Conservation (phyloP, 2,888 invertebrate species). For the Elgonia sp. region DNA sequence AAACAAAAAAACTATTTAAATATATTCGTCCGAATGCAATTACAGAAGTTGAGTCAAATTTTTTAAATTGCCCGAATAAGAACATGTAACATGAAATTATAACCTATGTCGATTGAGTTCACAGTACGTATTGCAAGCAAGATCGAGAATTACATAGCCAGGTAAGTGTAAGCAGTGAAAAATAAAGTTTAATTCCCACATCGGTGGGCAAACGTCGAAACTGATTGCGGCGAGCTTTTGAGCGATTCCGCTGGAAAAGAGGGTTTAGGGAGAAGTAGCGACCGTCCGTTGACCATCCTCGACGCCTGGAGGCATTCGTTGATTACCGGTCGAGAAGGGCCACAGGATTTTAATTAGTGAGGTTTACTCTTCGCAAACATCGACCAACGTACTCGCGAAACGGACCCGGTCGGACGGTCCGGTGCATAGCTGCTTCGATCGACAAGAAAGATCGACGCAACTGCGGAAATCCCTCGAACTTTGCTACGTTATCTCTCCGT, state of each 20-base stretch:
- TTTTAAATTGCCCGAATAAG: background rate
- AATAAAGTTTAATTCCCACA: conserved; percentile 67
- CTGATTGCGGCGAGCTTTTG: conserved; percentile 72
- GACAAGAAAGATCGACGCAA: conserved; percentile 69
- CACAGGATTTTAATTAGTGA: conserved; percentile 86
- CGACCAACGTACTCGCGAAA: conserved; percentile 79
- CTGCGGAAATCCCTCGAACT: conserved; percentile 60
- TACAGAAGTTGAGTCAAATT: no score
- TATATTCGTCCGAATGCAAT: no score
- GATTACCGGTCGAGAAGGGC: conserved; percentile 85
- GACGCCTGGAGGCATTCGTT: conserved; percentile 84
- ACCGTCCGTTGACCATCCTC: conserved; percentile 84
- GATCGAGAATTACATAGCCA: conserved; percentile 77
- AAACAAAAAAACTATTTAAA: no score
- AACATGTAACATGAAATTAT: conserved; percentile 4
- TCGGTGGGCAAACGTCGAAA: conserved; percentile 69
- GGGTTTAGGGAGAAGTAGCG: conserved; percentile 70
- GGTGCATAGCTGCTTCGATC: conserved; percentile 68
- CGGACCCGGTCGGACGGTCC: conserved; percentile 67
- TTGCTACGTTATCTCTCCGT: conserved; percentile 53
- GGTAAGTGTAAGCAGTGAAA: conserved; percentile 69
- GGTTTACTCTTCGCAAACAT: conserved; percentile 86
- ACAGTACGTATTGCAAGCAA: conserved; percentile 73
- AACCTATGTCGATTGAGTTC: conserved; percentile 56
- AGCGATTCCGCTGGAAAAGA: conserved; percentile 67